Evolutionary conservation across 2,888 invertebrate genomes (phyloP).

Genomic region (Yponomeuta plumbellus): DNA sequence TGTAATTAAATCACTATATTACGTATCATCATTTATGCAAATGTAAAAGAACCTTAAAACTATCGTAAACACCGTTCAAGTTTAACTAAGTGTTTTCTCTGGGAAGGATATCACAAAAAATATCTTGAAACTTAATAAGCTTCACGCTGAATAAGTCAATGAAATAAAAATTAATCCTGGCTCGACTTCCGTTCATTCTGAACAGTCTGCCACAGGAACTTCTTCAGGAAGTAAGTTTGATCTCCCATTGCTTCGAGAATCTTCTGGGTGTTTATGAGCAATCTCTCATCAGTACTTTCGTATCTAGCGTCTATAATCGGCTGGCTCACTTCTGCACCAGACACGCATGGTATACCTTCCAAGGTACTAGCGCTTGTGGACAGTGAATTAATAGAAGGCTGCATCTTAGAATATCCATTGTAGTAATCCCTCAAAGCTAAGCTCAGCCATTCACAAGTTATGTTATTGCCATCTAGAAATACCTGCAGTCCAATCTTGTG

Average conservation of each 20-base stretch:
- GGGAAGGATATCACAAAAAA: neutral
- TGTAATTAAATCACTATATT: too few species aligned
- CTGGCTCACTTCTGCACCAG: constrained; percentile 26
- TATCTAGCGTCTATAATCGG: constrained; percentile 6
- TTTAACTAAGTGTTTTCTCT: too few species aligned
- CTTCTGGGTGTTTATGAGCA: constrained; percentile 50
- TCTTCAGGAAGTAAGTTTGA: constrained; percentile 40
- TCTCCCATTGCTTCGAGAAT: constrained; percentile 55
- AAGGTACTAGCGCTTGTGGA: constrained; percentile 36
- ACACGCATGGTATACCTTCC: constrained; percentile 54
- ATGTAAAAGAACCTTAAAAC: too few species aligned
- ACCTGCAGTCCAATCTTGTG: constrained; percentile 45
- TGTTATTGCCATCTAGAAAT: constrained; percentile 52
- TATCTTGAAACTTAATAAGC: neutral
- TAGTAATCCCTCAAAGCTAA: constrained; percentile 47
- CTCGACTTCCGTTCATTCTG: neutral
- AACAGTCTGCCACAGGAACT: neutral
- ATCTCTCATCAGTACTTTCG: constrained; percentile 43
- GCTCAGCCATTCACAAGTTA: constrained; percentile 56
- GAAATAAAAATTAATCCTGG: neutral
- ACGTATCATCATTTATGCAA: too few species aligned
- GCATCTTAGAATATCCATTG: constrained; percentile 55
- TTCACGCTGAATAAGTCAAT: neutral
- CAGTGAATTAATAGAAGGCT: constrained; percentile 35
- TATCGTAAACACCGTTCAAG: too few species aligned